These are phyloP conservation scores for Chaitophorus viminalis DNA, from an alignment of 2,888 invertebrate genomes.

Conservation along the genomic window DNA sequence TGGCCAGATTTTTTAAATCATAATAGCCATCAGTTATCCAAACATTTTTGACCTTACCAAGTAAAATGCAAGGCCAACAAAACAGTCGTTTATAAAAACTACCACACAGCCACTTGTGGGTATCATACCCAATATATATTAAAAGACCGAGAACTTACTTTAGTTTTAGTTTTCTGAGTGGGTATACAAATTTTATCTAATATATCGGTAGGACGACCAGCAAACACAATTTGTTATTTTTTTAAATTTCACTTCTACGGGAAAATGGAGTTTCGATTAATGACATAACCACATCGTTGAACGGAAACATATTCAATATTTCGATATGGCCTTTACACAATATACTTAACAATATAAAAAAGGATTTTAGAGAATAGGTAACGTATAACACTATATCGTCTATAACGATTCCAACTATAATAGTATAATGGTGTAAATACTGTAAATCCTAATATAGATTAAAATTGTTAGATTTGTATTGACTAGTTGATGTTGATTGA, in stretches of 20 bases:
- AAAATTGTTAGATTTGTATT: too few species aligned
- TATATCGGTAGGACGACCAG: not conserved
- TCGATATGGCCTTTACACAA: too few species aligned
- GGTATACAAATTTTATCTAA: not conserved
- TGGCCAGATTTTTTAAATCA: slow-evolving; percentile 24
- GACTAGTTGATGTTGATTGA: not conserved
- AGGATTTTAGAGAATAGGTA: too few species aligned
- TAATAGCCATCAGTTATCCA: slow-evolving; percentile 22
- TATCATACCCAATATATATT: not conserved
- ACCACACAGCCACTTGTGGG: slow-evolving; percentile 43
- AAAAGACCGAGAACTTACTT: slow-evolving; percentile 21
- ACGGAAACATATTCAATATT: slow-evolving; percentile 2
- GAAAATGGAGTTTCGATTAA: slow-evolving; percentile 29
- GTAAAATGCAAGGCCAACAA: slow-evolving; percentile 45
- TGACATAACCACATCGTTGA: not conserved
- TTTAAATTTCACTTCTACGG: slow-evolving; percentile 32
- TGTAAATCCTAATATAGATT: too few species aligned
- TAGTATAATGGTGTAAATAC: too few species aligned
- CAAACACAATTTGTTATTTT: slow-evolving; percentile 29
- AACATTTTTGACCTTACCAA: slow-evolving; percentile 39
- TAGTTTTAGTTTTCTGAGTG: slow-evolving; percentile 16
- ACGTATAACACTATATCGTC: too few species aligned
- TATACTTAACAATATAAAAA: too few species aligned
- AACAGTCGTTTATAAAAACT: slow-evolving; percentile 24
- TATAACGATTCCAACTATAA: too few species aligned